These are phyloP conservation scores for Scophthalmus maximus DNA, from an alignment of 2,113 vertebrate genomes.

Conservation along the genomic window DNA sequence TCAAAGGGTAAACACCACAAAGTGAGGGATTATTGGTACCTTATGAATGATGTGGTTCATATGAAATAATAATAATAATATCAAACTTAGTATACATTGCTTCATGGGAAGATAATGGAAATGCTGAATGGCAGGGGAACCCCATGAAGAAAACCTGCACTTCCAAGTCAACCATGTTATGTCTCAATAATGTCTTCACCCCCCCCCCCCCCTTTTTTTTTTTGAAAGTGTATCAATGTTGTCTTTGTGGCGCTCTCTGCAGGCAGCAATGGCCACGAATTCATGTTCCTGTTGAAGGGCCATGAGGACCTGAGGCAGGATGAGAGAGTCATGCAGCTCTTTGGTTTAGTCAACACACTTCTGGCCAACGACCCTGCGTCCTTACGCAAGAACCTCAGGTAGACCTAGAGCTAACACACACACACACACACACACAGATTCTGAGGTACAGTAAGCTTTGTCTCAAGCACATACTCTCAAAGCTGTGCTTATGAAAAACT, in stretches of 20 bases:
- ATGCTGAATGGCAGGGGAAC: conserved; percentile 34
- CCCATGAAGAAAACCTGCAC: neutral
- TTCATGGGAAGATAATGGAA: conserved; percentile 11
- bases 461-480: neutral
- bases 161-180: conserved; percentile 23
- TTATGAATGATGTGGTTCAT: conserved; percentile 8
- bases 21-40: neutral
- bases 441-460: too few relatives aligned
- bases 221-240: conserved; percentile 1
- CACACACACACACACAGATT: neutral
- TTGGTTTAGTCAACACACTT: conserved; percentile 96
- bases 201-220: too few relatives aligned
- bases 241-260: conserved; percentile 62
- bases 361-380: conserved; percentile 97
- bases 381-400: conserved; percentile 99
- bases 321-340: conserved; percentile 98
- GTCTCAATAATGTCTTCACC: neutral
- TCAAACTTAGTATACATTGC: too few relatives aligned
- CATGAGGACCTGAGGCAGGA: conserved; percentile 98
- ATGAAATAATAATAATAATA: conserved; percentile 38
- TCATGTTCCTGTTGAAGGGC: conserved; percentile 98
- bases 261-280: conserved; percentile 99
- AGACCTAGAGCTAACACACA: neutral
- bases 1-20: neutral
- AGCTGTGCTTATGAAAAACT: too few relatives aligned